Percentiles rank a stretch among this genome's conserved stretches.
Evolutionary conservation across 2,888 invertebrate genomes (phyloP).

Genomic region (Odontocerum albicorne): DNA sequence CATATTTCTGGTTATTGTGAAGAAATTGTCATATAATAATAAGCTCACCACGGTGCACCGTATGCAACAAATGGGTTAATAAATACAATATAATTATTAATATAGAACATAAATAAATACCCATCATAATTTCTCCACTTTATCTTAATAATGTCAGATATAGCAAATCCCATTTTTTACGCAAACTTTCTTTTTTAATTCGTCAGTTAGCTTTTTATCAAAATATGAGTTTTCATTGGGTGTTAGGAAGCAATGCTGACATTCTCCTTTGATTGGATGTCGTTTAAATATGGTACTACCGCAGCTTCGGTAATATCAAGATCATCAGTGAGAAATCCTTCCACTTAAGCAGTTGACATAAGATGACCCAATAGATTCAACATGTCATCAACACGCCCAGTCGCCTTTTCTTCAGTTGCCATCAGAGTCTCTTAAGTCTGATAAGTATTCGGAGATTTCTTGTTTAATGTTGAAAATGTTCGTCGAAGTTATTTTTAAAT

Average conservation of each 20-base stretch:
- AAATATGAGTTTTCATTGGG: slow-evolving; percentile 77
- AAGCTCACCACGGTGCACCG: no score
- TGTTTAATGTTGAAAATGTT: no score
- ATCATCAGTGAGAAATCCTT: slow-evolving; percentile 79
- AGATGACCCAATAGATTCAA: slow-evolving; percentile 97
- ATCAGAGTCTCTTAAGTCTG: slow-evolving; percentile 92
- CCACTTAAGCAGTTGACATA: slow-evolving; percentile 95
- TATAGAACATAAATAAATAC: no score
- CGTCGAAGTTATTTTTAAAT: no score
- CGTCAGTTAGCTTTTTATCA: slow-evolving; percentile 67
- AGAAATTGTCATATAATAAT: no score
- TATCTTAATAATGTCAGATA: slow-evolving; percentile 93
- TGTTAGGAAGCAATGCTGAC: slow-evolving; percentile 95
- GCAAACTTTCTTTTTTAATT: slow-evolving; percentile 79
- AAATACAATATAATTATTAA: no score
- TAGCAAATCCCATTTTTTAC: slow-evolving; percentile 94
- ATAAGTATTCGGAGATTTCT: no score
- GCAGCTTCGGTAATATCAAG: slow-evolving; percentile 89
- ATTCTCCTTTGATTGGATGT: slow-evolving; percentile 95
- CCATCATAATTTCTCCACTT: no score
- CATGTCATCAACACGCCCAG: slow-evolving; percentile 98
- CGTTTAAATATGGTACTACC: slow-evolving; percentile 93
- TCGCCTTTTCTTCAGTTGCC: slow-evolving; percentile 97
- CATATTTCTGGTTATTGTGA: no score
- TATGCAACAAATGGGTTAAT: no score